Percentiles rank a stretch among this genome's conserved stretches.
Evolutionary conservation across 2,113 vertebrate species (phyloP).

Genomic region (Actinemys pallida): DNA sequence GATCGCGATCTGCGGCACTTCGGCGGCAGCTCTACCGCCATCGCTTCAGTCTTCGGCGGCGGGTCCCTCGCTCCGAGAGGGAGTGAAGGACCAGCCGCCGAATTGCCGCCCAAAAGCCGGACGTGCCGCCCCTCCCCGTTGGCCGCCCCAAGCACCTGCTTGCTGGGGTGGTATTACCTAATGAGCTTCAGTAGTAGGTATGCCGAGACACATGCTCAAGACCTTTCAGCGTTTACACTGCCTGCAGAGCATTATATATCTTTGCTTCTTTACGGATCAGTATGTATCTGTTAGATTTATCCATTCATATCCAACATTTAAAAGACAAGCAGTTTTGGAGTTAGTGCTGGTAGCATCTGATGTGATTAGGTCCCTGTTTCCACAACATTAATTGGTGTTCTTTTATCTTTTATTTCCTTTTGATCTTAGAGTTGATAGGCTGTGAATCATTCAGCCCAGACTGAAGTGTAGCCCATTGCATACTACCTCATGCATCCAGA

Average conservation of each 20-base stretch:
- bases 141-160: no score
- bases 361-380: background rate
- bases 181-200: background rate
- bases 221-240: background rate
- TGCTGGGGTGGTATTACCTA: background rate
- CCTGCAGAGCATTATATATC: background rate
- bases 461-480: background rate
- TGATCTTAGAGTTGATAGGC: background rate
- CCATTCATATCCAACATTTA: fast-evolving
- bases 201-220: background rate
- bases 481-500: background rate
- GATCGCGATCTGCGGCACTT: no score
- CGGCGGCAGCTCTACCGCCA: no score
- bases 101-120: no score
- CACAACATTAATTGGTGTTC: background rate
- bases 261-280: background rate
- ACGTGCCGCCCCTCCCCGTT: no score
- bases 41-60: no score
- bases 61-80: no score
- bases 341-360: background rate
- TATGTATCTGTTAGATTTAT: background rate
- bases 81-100: no score
- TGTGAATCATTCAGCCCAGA: background rate
- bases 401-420: background rate
- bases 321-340: background rate